phyloP scores from a whole-genome alignment of 2,797 vertebrate species.

The Prionace glauca region DNA sequence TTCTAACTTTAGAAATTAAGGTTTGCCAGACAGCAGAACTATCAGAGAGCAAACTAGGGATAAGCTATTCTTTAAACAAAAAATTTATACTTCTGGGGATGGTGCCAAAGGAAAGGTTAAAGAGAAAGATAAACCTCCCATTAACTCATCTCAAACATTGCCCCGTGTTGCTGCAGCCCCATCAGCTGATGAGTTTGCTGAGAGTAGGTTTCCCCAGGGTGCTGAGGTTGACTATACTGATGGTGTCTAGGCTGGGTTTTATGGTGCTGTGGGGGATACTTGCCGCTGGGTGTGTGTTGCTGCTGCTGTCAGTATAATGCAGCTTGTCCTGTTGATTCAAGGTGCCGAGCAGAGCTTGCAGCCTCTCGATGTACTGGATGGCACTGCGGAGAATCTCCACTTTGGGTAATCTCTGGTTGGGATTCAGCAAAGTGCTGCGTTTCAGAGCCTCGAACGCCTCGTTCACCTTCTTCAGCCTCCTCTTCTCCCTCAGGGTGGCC shows the following conservation, averaged over 20 bases:
- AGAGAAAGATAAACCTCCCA: not conserved
- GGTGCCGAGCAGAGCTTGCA: constrained; percentile 89
- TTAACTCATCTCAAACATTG: not conserved
- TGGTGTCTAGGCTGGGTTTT: too few species aligned
- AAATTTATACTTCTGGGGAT: not conserved
- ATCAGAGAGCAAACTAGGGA: not conserved
- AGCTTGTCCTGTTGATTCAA: constrained; percentile 58
- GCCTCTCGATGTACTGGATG: constrained; percentile 94
- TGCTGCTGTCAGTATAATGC: not conserved
- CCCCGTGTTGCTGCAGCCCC: not conserved
- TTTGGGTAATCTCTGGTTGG: constrained; percentile 95
- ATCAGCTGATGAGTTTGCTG: not conserved
- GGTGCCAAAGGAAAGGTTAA: not conserved
- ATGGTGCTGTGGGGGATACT: not conserved
- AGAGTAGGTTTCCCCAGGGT: not conserved
- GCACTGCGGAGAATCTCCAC: constrained; percentile 96
- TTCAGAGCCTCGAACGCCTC: constrained; percentile 95
- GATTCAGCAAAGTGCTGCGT: constrained; percentile 91
- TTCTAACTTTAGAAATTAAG: not conserved
- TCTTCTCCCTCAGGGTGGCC: constrained; percentile 86
- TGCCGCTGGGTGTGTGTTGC: constrained; percentile 8
- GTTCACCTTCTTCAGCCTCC: constrained; percentile 92
- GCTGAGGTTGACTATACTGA: not conserved
- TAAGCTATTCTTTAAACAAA: not conserved
- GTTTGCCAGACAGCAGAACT: not conserved